These are phyloP conservation scores for Xestia xanthographa DNA, from an alignment of 2,888 invertebrate species.

Conservation along the genomic window DNA sequence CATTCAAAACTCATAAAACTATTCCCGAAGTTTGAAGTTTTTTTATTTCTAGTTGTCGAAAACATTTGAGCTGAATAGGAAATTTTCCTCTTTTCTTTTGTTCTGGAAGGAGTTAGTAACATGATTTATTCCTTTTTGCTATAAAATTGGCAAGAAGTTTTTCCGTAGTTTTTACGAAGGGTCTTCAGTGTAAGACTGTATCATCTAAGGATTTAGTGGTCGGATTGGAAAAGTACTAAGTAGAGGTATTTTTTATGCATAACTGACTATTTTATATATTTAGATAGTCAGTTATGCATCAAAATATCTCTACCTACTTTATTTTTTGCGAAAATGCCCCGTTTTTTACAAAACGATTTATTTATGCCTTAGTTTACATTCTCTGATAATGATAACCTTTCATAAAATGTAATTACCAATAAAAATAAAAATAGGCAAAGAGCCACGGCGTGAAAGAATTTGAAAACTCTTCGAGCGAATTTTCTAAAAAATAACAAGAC, in stretches of 20 bases:
- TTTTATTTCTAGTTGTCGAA: conserved; percentile 44
- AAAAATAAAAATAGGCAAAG: too few species aligned
- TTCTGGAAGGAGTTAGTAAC: conserved; percentile 39
- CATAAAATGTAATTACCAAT: not conserved
- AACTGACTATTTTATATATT: too few species aligned
- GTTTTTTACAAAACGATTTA: not conserved
- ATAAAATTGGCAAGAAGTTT: conserved; percentile 40
- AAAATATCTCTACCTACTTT: not conserved
- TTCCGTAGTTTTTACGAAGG: conserved; percentile 15
- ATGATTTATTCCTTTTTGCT: conserved; percentile 53
- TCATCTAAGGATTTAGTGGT: not conserved
- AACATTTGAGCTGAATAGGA: conserved; percentile 51
- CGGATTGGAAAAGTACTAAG: not conserved
- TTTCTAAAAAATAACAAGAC: not conserved
- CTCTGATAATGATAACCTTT: not conserved
- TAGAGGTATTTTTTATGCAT: too few species aligned
- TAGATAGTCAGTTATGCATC: too few species aligned
- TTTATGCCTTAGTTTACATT: not conserved
- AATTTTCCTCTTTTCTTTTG: conserved; percentile 27
- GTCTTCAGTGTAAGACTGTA: not conserved
- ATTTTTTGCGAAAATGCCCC: not conserved
- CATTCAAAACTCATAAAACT: conserved; percentile 48
- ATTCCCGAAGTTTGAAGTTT: conserved; percentile 32
- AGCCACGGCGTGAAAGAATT: not conserved
- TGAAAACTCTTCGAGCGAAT: not conserved